Conservation (phyloP, 1,140 invertebrate genomes). For the Drosophila mayri region DNA sequence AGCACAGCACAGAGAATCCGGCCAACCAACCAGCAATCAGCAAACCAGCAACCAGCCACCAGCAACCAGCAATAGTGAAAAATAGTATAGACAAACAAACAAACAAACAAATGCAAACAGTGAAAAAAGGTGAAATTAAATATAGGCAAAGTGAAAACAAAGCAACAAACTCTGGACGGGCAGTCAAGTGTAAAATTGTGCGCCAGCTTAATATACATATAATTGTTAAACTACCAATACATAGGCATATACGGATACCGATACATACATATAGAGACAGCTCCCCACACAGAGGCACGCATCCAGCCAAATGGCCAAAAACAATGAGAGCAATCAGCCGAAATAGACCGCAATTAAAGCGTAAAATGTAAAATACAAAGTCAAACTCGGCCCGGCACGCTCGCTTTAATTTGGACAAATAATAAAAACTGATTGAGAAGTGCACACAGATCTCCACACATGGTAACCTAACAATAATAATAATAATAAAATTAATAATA, state of each 20-base stretch:
- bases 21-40: slow-evolving; percentile 53
- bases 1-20: slow-evolving; percentile 37
- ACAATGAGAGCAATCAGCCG: slow-evolving; percentile 49
- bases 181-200: slow-evolving; percentile 80
- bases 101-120: slow-evolving; percentile 77
- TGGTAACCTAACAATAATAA: slow-evolving; percentile 2
- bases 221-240: slow-evolving; percentile 69
- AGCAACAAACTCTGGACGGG: slow-evolving; percentile 56
- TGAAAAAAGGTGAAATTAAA: slow-evolving; percentile 83
- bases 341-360: slow-evolving; percentile 42
- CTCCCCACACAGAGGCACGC: slow-evolving; percentile 30
- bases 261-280: slow-evolving; percentile 42
- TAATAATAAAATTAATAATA: slow-evolving; percentile 17
- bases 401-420: slow-evolving; percentile 47
- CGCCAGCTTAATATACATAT: slow-evolving; percentile 72
- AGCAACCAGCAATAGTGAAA: slow-evolving; percentile 71
- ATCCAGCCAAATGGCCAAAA: slow-evolving; percentile 43
- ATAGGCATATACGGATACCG: slow-evolving; percentile 41
- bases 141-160: slow-evolving; percentile 75
- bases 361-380: slow-evolving; percentile 53
- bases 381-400: slow-evolving; percentile 39
- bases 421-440: slow-evolving; percentile 33
- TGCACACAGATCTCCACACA: slow-evolving; percentile 3
- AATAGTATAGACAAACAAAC: slow-evolving; percentile 76
- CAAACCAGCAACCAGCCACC: slow-evolving; percentile 12